Conservation (phyloP, 2,888 invertebrate genomes). For the Acheta domesticus region DNA sequence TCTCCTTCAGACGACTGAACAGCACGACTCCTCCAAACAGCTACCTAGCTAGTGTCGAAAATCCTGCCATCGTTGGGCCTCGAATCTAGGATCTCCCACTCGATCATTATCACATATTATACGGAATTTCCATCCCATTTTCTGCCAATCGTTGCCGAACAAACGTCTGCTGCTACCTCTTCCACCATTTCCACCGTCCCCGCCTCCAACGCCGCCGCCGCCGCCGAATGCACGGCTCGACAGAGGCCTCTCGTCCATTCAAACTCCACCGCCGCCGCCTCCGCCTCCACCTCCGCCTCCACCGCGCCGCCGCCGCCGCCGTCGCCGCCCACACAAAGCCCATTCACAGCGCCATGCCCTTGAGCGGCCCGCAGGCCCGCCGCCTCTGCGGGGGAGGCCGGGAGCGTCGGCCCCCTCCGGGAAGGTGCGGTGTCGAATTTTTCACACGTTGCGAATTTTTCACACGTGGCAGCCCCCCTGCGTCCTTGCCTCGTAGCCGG, state of each 20-base stretch:
- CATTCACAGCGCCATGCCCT: neutral
- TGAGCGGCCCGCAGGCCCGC: neutral
- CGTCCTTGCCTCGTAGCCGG: neutral
- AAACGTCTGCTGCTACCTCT: no score
- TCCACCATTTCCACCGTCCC: no score
- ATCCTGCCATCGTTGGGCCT: no score
- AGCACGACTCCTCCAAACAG: no score
- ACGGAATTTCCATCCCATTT: no score
- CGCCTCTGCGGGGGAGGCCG: neutral
- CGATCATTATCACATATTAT: no score
- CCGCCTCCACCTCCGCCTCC: neutral
- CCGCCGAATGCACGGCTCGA: no score
- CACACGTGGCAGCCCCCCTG: neutral
- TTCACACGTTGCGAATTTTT: conserved; percentile 18
- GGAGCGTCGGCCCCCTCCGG: neutral
- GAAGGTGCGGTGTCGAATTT: conserved; percentile 5
- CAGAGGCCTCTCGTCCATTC: neutral
- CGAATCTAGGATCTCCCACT: no score
- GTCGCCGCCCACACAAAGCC: neutral
- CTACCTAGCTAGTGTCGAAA: no score
- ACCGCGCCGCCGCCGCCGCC: neutral
- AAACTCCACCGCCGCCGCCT: neutral
- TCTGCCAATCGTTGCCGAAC: no score
- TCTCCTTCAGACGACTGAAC: no score
- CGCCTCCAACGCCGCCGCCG: no score